Evolutionary conservation across 2,797 vertebrate species (phyloP).

Genomic region (Oceanodroma leucorhoa): DNA sequence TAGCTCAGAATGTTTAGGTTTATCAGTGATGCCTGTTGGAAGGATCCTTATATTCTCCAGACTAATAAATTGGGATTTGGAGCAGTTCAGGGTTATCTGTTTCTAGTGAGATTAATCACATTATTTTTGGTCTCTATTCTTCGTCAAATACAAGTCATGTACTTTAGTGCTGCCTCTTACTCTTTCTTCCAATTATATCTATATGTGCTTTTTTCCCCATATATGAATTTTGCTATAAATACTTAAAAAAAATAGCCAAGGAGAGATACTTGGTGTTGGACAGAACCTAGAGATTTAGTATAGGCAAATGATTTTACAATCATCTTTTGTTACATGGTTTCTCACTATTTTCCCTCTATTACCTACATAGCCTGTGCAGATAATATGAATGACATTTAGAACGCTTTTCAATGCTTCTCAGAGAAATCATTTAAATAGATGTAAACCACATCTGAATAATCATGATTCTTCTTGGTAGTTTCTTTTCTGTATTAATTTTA

Average conservation of each 20-base stretch:
- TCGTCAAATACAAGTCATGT: background rate
- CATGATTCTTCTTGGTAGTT: background rate
- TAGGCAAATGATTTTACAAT: background rate
- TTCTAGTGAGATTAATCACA: background rate
- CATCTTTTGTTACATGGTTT: background rate
- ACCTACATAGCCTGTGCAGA: background rate
- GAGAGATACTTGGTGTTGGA: background rate
- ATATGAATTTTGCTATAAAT: background rate
- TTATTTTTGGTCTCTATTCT: background rate
- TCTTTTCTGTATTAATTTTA: background rate
- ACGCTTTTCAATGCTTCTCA: background rate
- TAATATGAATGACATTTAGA: background rate
- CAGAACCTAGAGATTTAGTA: background rate
- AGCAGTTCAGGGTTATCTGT: background rate
- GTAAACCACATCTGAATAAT: background rate
- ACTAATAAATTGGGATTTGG: background rate
- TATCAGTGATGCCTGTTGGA: background rate
- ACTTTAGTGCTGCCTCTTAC: background rate
- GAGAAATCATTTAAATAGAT: background rate
- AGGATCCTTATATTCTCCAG: background rate
- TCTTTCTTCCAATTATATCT: background rate
- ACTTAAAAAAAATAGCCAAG: rapidly evolving
- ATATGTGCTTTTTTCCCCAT: rapidly evolving
- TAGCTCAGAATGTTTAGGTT: background rate
- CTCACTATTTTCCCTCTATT: background rate